Evolutionary conservation across 2,113 vertebrate species (phyloP), one percentile per base, ranked within the genome.

Genomic region (Laticauda laticaudata): DNA sequence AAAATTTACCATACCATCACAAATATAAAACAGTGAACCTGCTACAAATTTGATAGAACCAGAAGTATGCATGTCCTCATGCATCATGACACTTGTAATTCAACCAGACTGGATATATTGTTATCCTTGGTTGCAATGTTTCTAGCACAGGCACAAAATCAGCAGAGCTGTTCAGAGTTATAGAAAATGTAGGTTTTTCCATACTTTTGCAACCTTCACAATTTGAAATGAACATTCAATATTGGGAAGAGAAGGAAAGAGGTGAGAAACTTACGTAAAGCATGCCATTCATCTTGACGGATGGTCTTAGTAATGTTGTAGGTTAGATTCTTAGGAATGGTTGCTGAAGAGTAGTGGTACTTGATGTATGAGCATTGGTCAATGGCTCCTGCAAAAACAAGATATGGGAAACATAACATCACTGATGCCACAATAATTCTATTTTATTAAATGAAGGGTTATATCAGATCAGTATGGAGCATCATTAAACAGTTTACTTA

Each of bases 241-340:
- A 57, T 48, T n/a, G 0, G 0, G 2, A 94, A 29, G 4, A 88
- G 14, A 64, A 1, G 0, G 29, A 91, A 88, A 89, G 14, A 88
- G 43, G 39, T 61, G 87, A 11, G 88, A 85, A 91, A 99, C 99
- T 99, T 98, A 99, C 99, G 99, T 90, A 99, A 97, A 90, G 99
- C 98, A 0, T 99, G 99, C 99, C 99, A 99, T 96, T 99, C 99
- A 39, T 99, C 99, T 97, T 99, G 99, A 81, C 99, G 98, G 97
- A 99, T 99, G n/a, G 99, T 99, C 98, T 99, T 99, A 75, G 99
- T 99, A 97, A 99, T 99, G 97, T 99, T 99, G 97, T 98, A 99
- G 64, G 99, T 99, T 93, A 99, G 98, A 97, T 99, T 99, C 98
- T 99, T 99, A 96, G 99, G 99, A 97, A 99, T 99, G 39, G 98